Evolutionary conservation across 2,113 vertebrate genomes (phyloP).

Genomic region (Mystacornis crossleyi): DNA sequence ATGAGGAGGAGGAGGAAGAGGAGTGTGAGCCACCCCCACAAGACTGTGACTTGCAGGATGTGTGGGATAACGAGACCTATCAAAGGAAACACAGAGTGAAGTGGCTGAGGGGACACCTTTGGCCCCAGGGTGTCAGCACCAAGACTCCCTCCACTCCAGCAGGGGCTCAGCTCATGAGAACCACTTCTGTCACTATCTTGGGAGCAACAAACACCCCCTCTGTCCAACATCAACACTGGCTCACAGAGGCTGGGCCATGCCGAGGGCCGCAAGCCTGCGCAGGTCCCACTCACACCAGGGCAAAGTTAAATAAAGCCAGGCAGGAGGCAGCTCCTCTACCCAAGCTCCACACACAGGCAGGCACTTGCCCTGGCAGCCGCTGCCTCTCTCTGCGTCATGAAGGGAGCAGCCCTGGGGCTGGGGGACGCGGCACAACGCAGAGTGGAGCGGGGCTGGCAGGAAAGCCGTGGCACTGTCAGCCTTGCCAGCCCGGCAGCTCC

Average conservation of each 20-base stretch:
- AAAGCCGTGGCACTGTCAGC: neutral
- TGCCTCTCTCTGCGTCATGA: neutral
- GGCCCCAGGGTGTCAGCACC: rapidly evolving
- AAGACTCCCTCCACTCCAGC: neutral
- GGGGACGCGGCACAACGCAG: rapidly evolving
- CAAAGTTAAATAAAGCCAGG: neutral
- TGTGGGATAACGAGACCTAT: conserved; percentile 83
- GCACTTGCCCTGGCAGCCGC: neutral
- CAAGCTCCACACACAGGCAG: rapidly evolving
- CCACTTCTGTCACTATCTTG: neutral
- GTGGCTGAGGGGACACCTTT: neutral
- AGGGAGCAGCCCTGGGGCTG: neutral
- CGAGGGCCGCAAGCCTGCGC: neutral
- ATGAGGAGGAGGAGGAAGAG: conserved; percentile 88
- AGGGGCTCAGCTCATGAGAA: neutral
- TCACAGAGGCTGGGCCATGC: neutral
- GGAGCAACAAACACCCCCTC: neutral
- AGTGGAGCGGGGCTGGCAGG: rapidly evolving
- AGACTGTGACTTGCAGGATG: conserved; percentile 92
- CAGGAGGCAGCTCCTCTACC: neutral
- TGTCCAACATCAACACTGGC: neutral
- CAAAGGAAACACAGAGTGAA: conserved; percentile 24
- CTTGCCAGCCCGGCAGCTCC: neutral
- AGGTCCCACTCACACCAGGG: neutral
- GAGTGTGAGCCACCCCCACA: conserved; percentile 93